These are phyloP conservation scores for Biston betularia DNA, from an alignment of 2,888 invertebrate genomes.

Conservation along the genomic window DNA sequence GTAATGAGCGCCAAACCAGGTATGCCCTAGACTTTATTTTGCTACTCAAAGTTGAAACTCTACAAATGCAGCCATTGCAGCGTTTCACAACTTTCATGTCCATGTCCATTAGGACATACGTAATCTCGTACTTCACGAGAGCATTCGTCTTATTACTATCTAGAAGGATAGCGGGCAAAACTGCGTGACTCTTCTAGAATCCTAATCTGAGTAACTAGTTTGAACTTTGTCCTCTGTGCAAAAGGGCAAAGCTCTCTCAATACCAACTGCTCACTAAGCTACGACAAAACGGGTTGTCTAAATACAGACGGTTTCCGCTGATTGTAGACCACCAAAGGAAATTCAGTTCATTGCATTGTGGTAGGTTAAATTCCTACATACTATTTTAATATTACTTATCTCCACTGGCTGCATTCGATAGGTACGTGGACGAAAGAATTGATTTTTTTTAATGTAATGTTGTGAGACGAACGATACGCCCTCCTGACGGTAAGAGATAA, in stretches of 20 bases:
- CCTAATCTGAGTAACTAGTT: not conserved
- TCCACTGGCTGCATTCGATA: not conserved
- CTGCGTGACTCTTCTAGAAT: not conserved
- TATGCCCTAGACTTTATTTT: no score
- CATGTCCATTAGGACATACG: no score
- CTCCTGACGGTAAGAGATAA: no score
- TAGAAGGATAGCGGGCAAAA: not conserved
- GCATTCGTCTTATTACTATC: no score
- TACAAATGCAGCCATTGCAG: no score
- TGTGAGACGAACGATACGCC: no score
- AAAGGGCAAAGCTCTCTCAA: slow-evolving; percentile 32
- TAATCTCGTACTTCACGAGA: no score
- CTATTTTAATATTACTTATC: slow-evolving; percentile 1
- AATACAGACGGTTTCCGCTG: slow-evolving; percentile 55
- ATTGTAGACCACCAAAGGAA: slow-evolving; percentile 53
- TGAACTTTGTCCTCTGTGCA: slow-evolving; percentile 27
- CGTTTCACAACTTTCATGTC: no score
- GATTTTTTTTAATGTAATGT: no score
- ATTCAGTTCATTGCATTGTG: slow-evolving; percentile 61
- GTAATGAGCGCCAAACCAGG: no score
- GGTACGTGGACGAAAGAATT: no score
- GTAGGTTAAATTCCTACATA: slow-evolving; percentile 9
- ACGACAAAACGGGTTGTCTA: slow-evolving; percentile 33
- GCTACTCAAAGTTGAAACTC: no score
- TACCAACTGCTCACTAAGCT: slow-evolving; percentile 11